Percentiles rank a stretch among this genome's conserved stretches.
Conservation (phyloP, 2,797 vertebrate species). For the Gymnoscopelus microlampas region DNA sequence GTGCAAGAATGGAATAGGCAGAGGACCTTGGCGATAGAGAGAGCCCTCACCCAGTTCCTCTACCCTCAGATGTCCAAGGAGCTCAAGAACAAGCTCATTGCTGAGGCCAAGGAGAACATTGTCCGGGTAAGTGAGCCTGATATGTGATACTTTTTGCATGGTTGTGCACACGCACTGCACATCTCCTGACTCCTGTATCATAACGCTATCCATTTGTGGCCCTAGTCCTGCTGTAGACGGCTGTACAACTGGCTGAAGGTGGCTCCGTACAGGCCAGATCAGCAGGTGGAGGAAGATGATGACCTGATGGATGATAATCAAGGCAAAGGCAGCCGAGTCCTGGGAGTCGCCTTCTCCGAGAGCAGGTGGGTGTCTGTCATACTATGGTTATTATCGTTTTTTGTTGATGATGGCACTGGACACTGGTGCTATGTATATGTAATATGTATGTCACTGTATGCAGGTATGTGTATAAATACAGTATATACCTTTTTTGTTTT, state of each 20-base stretch:
- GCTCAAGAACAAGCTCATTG: slow-evolving; percentile 92
- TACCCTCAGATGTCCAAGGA: slow-evolving; percentile 99
- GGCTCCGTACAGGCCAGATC: slow-evolving; percentile 94
- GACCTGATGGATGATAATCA: slow-evolving; percentile 98
- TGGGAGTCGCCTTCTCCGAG: slow-evolving; percentile 93
- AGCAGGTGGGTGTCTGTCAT: slow-evolving; percentile 82
- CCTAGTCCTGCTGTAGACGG: slow-evolving; percentile 93
- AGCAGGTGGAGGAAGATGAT: slow-evolving; percentile 97
- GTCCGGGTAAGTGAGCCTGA: slow-evolving; percentile 84
- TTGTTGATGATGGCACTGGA: no score
- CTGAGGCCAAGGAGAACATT: slow-evolving; percentile 96
- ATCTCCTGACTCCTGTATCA: no score
- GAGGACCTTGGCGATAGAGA: slow-evolving; percentile 94
- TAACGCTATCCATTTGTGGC: slow-evolving; percentile 1
- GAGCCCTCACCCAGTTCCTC: slow-evolving; percentile 93
- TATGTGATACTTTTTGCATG: no score
- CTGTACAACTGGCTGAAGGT: slow-evolving; percentile 98
- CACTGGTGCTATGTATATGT: no score
- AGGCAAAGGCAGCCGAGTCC: slow-evolving; percentile 94
- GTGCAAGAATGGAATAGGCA: slow-evolving; percentile 99
- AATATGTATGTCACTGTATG: no score
- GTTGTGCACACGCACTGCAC: no score
- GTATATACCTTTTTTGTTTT: no score
- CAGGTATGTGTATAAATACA: no score
- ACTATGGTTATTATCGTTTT: background rate